These are phyloP conservation scores for Arremon aurantiirostris DNA, from an alignment of 2,797 vertebrate genomes.

Conservation along the genomic window DNA sequence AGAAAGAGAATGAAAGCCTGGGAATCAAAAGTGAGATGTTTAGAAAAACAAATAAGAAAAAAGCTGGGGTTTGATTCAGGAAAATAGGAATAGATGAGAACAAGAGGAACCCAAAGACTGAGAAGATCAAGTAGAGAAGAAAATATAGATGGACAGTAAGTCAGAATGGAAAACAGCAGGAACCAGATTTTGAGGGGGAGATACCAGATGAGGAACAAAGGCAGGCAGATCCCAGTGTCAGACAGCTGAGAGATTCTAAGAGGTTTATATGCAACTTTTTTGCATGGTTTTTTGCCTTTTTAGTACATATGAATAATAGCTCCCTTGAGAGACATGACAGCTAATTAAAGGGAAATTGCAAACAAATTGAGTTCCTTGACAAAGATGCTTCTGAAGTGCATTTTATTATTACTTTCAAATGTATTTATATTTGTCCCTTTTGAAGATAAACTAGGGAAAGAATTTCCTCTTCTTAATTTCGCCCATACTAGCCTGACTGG, in stretches of 20 bases:
- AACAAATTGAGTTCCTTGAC: not conserved
- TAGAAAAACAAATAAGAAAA: not conserved
- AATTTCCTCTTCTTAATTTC: conserved; percentile 61
- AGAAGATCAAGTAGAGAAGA: not conserved
- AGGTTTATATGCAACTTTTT: not conserved
- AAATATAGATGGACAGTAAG: not conserved
- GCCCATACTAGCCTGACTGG: conserved; percentile 44
- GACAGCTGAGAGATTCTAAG: not conserved
- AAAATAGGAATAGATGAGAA: not conserved
- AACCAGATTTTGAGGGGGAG: not conserved
- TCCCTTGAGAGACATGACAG: not conserved
- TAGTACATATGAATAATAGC: not conserved
- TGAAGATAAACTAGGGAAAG: conserved; percentile 65
- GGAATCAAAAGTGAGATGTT: not conserved
- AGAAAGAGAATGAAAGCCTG: not conserved
- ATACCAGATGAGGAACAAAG: not conserved
- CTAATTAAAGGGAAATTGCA: not conserved
- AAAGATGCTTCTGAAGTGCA: not conserved
- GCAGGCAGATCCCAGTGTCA: not conserved
- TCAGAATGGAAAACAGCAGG: not conserved
- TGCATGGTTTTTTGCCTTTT: not conserved
- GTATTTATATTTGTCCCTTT: conserved; percentile 16
- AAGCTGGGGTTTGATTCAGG: not conserved
- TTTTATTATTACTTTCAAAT: not conserved
- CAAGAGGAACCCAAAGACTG: not conserved